Conservation (phyloP, 2,113 vertebrate species). For the Cepphus grylle region DNA sequence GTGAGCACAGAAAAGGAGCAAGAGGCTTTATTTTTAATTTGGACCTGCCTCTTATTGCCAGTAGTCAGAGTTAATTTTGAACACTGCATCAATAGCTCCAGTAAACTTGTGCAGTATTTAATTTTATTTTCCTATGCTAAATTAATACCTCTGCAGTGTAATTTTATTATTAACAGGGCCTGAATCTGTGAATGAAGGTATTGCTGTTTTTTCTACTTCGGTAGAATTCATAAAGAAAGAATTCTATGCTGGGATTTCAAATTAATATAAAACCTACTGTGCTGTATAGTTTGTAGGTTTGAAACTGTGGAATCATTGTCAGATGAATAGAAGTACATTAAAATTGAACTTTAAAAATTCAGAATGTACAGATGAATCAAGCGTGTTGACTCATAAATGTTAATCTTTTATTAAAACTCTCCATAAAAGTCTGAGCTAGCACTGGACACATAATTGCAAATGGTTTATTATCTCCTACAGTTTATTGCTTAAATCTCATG, state of each 20-base stretch:
- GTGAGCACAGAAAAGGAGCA: conserved; percentile 4
- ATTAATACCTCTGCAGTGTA: conserved; percentile 55
- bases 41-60: background rate
- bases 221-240: conserved; percentile 59
- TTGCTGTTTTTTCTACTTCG: conserved; percentile 44
- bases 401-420: conserved; percentile 12
- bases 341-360: conserved; percentile 63
- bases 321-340: conserved; percentile 59
- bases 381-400: conserved; percentile 38
- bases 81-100: conserved; percentile 5
- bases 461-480: background rate
- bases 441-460: background rate
- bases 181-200: conserved; percentile 17
- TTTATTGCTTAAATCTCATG: background rate
- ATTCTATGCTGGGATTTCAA: conserved; percentile 62
- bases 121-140: conserved; percentile 58
- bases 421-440: conserved; percentile 1
- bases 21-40: background rate
- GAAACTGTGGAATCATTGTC: conserved; percentile 60
- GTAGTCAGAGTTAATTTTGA: conserved; percentile 49
- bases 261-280: conserved; percentile 37
- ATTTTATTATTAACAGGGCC: conserved; percentile 59
- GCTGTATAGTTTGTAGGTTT: conserved; percentile 31
- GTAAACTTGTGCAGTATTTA: conserved; percentile 47
- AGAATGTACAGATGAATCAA: conserved; percentile 57